Base-by-base conservation (phyloP, 2,113 vertebrate genomes). In the Clarias gariepinus region DNA sequence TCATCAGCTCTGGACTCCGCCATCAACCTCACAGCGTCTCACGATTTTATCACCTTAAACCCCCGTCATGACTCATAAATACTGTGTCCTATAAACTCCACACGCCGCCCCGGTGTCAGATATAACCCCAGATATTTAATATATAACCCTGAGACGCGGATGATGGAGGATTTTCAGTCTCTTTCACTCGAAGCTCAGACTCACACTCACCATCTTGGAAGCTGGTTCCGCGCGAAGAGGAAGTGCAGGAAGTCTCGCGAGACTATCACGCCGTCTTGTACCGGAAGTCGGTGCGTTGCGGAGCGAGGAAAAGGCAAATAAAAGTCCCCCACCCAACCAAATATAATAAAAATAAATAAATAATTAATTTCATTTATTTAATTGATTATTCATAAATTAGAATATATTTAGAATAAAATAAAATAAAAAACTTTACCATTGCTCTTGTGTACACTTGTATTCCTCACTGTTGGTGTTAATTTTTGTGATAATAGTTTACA, bases 161-260 rank as follows among this genome's bases (percentile, higher is more conserved):
- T 95, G 94, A 88, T 33, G 0, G 0, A 3, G n/a, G 95, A 95
- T 96, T 91, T 87, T 0, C 15, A 3, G 2, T 1, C n/a, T 23
- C 23, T 33, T 0, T 3, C 23, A 13, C 52, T 3, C 11, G 0
- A 60, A 16, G 82, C 16, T 21, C 11, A 1, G 81, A 86, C 85
- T 10, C 0, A 0, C 0, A 79, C 95, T 93, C 92, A 96, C 95
- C 95, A 96, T 96, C 93, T 95, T 95, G 94, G 91, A 91, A 88
- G 92, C 80, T 74, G 87, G 92, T 95, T 94, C 95, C 93, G 91
- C 80, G 92, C 92, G 89, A 95, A 96, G 91, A 96, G 95, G 93
- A 95, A 94, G 92, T 2, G 0, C 0, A 0, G 0, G 0, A 0
- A 2, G 0, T 95, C 93, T 95, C 95, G 94, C 94, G 95, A 95